Evolutionary conservation across 2,888 invertebrate genomes (phyloP).

Genomic region (Cremastobaeus sp.): DNA sequence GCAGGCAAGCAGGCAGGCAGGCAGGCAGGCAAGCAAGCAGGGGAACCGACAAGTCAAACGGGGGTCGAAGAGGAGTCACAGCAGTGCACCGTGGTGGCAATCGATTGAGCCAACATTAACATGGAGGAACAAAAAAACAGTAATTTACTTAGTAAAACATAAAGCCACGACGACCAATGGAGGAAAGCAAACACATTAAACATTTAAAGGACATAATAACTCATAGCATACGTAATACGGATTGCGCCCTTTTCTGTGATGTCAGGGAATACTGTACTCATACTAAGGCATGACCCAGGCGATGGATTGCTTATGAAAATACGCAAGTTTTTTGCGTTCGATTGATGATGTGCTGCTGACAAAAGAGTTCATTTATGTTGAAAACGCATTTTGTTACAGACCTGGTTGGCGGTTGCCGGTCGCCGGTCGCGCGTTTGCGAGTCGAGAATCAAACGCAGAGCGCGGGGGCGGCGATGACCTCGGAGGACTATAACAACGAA

Average conservation of each 20-base stretch:
- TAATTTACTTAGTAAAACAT: conserved; percentile 79
- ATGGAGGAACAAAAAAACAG: conserved; percentile 73
- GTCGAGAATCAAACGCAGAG: conserved; percentile 23
- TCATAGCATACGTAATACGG: conserved; percentile 76
- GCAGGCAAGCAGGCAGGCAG: conserved; percentile 36
- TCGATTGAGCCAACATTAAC: conserved; percentile 78
- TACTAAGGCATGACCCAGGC: conserved; percentile 73
- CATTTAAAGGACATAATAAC: conserved; percentile 79
- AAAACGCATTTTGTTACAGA: conserved; percentile 52
- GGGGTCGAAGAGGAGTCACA: conserved; percentile 55
- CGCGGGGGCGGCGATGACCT: no score
- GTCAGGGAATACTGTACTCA: conserved; percentile 77
- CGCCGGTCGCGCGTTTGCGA: neutral
- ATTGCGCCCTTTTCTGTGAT: conserved; percentile 76
- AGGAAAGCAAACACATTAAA: conserved; percentile 79
- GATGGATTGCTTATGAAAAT: conserved; percentile 62
- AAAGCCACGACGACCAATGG: conserved; percentile 75
- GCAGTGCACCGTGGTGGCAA: conserved; percentile 69
- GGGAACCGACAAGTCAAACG: conserved; percentile 50
- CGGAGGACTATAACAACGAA: no score
- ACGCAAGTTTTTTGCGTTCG: conserved; percentile 60
- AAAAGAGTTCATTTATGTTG: conserved; percentile 55
- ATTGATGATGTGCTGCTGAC: conserved; percentile 56
- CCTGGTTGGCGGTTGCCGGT: neutral
- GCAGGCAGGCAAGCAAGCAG: conserved; percentile 28